Conservation (phyloP, 1,140 invertebrate species). For the Cheumatopsyche charites region DNA sequence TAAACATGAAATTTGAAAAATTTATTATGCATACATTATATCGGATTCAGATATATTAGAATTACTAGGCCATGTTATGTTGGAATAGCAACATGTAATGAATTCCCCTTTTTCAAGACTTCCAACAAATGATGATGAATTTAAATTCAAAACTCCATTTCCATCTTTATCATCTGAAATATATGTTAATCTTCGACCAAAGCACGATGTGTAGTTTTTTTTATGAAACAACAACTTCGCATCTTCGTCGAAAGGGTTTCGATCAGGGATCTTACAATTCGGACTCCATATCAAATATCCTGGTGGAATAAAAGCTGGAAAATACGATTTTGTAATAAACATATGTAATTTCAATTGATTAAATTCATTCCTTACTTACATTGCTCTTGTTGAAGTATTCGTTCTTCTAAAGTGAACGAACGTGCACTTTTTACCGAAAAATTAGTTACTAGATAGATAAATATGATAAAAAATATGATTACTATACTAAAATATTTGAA, state of each 20-base stretch:
- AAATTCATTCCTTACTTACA: no score
- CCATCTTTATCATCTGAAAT: conserved; percentile 52
- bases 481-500: no score
- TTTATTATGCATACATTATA: conserved; percentile 61
- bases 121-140: conserved; percentile 32
- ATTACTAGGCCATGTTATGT: conserved; percentile 54
- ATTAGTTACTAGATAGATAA: no score
- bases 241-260: conserved; percentile 70
- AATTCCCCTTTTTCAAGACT: conserved; percentile 24
- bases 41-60: conserved; percentile 53
- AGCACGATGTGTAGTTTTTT: conserved; percentile 65
- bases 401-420: no score
- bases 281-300: conserved; percentile 72
- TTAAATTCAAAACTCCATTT: conserved; percentile 37
- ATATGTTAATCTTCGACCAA: conserved; percentile 59
- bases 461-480: no score
- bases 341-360: no score
- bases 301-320: conserved; percentile 44
- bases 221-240: conserved; percentile 67
- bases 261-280: conserved; percentile 71
- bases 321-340: no score
- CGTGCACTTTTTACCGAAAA: no score
- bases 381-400: no score
- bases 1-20: no score
- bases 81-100: conserved; percentile 62